Base-by-base conservation (phyloP, 2,888 invertebrate species). In the Agrotis ipsilon region DNA sequence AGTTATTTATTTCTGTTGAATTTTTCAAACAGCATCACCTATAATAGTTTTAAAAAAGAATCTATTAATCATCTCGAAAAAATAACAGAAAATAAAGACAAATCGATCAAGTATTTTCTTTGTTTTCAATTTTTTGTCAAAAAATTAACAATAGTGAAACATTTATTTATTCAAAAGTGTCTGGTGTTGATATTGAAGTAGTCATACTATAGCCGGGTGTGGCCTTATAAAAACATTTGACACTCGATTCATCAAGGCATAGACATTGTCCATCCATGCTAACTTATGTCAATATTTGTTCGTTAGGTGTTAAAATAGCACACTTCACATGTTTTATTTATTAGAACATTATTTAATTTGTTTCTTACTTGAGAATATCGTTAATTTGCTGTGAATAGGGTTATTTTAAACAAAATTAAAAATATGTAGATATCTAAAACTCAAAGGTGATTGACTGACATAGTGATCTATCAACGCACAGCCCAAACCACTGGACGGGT, bases 201-300 rank as follows among this genome's bases (percentile, higher is more conserved):
- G 71, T 67, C 45, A 19, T 16, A 48, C 48, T 77, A 77, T 68
- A 62, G 39, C 54, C 59, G 27, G 43, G 51, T 19, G 61, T 55
- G 57, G 61, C 52, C 43, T 55, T 79, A 67, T 46, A 55, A 80
- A 69, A 73, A 76, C 68, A 71, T 71, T 73, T 68, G 80, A 75
- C 68, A 68, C 51, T 51, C 68, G 68, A 64, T 58, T 63, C 48
- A 55, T 46, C 65, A 54, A 70, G 18, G 70, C 66, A 51, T 54
- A 51, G 67, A n/a, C 55, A 51, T 68, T n/a, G 66, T 58, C 69
- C 61, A 67, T 72, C 60, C 49, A 64, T 58, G 32, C 27, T 6
- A 46, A 71, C 19, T 46, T 65, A 27, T 66, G 43, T 67, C 57
- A 76, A 80, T 78, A 76, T 80, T 75, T 60, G 54, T 54, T 54